Evolutionary conservation across 2,797 vertebrate species (phyloP).

Genomic region (Rhinatrema bivittatum): DNA sequence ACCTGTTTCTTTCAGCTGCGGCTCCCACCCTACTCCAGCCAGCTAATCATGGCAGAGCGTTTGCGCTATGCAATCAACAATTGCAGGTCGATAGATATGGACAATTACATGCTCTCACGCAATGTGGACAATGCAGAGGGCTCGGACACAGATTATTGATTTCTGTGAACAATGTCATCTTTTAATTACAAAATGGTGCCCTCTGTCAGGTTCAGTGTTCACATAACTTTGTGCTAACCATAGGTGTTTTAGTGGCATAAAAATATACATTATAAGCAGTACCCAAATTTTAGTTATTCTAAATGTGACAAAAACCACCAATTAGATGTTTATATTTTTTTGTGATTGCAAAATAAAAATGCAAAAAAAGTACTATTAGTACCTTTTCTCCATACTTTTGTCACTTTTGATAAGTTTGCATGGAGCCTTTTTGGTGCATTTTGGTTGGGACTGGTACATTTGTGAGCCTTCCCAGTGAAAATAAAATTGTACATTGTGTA

Average conservation of each 20-base stretch:
- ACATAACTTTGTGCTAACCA: slow-evolving; percentile 48
- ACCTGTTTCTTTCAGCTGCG: slow-evolving; percentile 77
- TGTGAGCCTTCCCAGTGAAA: slow-evolving; percentile 60
- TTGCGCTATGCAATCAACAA: slow-evolving; percentile 78
- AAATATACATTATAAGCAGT: slow-evolving; percentile 46
- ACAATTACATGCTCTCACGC: slow-evolving; percentile 75
- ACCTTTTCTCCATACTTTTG: slow-evolving; percentile 50
- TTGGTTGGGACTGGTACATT: slow-evolving; percentile 73
- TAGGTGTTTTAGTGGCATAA: slow-evolving; percentile 60
- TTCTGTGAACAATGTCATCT: slow-evolving; percentile 26
- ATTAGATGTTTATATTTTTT: slow-evolving; percentile 71
- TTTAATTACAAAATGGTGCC: slow-evolving; percentile 28
- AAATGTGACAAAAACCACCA: slow-evolving; percentile 60
- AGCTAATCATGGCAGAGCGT: slow-evolving; percentile 71
- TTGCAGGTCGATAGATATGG: slow-evolving; percentile 76
- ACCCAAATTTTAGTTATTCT: slow-evolving; percentile 66
- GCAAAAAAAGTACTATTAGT: slow-evolving; percentile 50
- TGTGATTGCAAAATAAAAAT: slow-evolving; percentile 69
- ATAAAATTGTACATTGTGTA: slow-evolving; percentile 94
- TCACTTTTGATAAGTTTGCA: slow-evolving; percentile 75
- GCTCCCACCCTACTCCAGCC: slow-evolving; percentile 71
- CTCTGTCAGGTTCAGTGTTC: slow-evolving; percentile 25
- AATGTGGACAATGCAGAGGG: slow-evolving; percentile 74
- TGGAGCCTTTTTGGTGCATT: slow-evolving; percentile 72
- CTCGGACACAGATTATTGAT: slow-evolving; percentile 72